Base-by-base conservation (phyloP, 1,140 invertebrate genomes). In the Carcinoscorpius rotundicauda region DNA sequence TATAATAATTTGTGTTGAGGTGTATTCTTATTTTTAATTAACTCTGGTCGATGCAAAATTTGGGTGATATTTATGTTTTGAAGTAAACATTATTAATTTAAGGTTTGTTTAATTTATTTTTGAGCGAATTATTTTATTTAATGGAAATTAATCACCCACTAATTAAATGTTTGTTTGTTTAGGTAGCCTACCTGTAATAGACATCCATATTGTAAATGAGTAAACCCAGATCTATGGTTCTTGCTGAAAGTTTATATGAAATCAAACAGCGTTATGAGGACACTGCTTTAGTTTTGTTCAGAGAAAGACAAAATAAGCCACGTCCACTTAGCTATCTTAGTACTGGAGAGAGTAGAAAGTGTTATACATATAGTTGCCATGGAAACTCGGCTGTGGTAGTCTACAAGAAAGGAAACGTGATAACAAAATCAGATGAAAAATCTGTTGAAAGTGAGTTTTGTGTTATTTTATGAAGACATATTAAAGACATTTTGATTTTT, bases 311-410 rank as follows among this genome's bases (percentile, higher is more conserved):
- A 59, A 75, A 72, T 60, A 60, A 64, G 11, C 59, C 61, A 52
- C 51, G 64, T 6, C 59, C 67, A 6, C 49, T 60, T n/a, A 65
- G 56, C 59, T 71, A 59, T 59, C 61, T 80, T 48, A 78, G 71
- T 63, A 77, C 77, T 68, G 79, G 79, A 10, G 71, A 65, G 4
- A 79, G 75, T 67, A 72, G 78, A 8, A 72, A 75, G 64, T 77
- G 74, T 10, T 77, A 73, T 60, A 73, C 76, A 29, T 80, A 80
- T 63, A 77, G 74, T 53, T 79, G 69, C 66, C 75, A 76, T 64
- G 79, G 79, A 57, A 80, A 80, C 66, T 73, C 78, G 10, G 74
- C 78, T 5, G 76, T 80, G 6, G 72, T 78, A 48, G 69, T 80
- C 52, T 73, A 64, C 6, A 72, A 72, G 53, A 58, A 63, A 60